Evolutionary conservation across 2,888 invertebrate genomes (phyloP).

Genomic region (Orchestes rusci): DNA sequence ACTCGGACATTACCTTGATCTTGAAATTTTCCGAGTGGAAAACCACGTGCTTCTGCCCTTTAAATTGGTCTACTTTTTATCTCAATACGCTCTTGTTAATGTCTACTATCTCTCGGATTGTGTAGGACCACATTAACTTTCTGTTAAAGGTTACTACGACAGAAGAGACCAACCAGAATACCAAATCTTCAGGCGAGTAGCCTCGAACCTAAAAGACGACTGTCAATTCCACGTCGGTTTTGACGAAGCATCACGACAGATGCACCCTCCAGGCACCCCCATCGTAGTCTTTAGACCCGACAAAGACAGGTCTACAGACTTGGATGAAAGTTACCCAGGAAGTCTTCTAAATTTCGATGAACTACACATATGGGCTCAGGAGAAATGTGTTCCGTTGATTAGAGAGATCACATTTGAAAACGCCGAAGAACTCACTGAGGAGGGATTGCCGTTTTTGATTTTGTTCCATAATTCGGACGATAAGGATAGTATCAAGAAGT

Average conservation of each 20-base stretch:
- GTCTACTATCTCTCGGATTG: too few relatives aligned
- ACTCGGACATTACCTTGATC: background rate
- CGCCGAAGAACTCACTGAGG: slow-evolving; percentile 97
- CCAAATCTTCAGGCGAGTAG: slow-evolving; percentile 69
- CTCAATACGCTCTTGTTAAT: too few relatives aligned
- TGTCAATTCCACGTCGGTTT: slow-evolving; percentile 91
- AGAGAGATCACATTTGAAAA: slow-evolving; percentile 99
- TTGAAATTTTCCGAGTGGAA: too few relatives aligned
- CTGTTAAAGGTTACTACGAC: slow-evolving; percentile 61
- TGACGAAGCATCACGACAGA: slow-evolving; percentile 71
- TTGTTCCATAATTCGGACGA: slow-evolving; percentile 87
- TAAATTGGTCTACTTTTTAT: too few relatives aligned
- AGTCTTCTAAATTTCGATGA: slow-evolving; percentile 71
- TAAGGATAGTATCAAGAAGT: slow-evolving; percentile 74
- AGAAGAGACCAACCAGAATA: slow-evolving; percentile 74
- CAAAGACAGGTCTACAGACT: slow-evolving; percentile 68
- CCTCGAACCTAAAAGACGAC: slow-evolving; percentile 84
- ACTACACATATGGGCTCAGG: slow-evolving; percentile 80
- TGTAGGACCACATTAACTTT: background rate
- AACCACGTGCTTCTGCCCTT: too few relatives aligned
- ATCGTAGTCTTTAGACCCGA: slow-evolving; percentile 79
- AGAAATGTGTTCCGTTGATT: slow-evolving; percentile 93
- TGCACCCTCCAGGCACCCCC: slow-evolving; percentile 81
- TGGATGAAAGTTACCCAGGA: slow-evolving; percentile 74
- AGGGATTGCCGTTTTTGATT: slow-evolving; percentile 96